Evolutionary conservation across 2,113 vertebrate genomes (phyloP), one percentile per base, ranked within the genome.

Genomic region (Meles meles): DNA sequence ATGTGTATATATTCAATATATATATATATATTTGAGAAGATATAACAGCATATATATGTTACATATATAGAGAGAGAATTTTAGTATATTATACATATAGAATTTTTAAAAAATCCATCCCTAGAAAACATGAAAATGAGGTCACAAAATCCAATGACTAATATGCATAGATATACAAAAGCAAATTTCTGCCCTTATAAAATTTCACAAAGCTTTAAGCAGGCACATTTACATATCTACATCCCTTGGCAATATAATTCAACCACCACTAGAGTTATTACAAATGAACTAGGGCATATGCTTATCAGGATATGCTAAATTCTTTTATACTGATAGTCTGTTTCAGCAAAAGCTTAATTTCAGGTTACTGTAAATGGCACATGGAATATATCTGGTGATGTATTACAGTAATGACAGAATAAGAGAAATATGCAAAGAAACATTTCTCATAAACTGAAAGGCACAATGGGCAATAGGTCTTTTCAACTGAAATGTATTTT

Each of bases 101-200:
- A 93, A 90, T 98, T 98, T 98, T 96, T 98, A 81, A 98, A 97
- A 98, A 98, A 94, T 77, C 79, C 96, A 76, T 98, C 98, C 98
- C 96, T 93, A 82, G 96, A 98, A 97, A 98, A 76, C 63, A 92
- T 95, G 93, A 98, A 98, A 98, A 72, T 23, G 61, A 94, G 95
- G 98, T 94, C 95, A 96, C 88, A 94, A 96, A 97, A 92, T 83
- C 93, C 96, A 95, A 95, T 96, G 98, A 97, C 98, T 96, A 98
- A 98, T 98, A 98, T 98, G 94, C 94, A 97, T 96, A 96, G 94
- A 92, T 98, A 97, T 87, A 98, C 96, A 98, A 98, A 98, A 95
- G 92, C 88, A 94, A 97, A 47, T 0, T 94, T 98, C 90, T 98
- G 74, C 93, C 97, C 95, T 96, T 97, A 88, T 71, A 97, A 98